phyloP scores from a whole-genome alignment of 2,113 vertebrate species.

The Elephantulus edwardii region DNA sequence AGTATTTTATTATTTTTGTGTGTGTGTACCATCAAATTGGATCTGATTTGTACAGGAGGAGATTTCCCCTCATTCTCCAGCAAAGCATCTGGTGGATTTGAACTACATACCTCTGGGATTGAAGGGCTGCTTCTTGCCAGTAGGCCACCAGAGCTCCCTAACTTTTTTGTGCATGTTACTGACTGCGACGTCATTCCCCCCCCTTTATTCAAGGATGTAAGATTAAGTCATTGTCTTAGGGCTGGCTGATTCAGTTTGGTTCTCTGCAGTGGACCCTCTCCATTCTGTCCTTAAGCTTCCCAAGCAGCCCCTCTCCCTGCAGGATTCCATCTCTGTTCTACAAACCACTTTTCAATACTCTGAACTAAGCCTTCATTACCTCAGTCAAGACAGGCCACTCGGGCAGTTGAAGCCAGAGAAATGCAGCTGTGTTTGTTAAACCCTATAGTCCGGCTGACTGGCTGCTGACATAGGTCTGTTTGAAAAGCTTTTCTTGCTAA shows the following conservation, averaged over 20 bases:
- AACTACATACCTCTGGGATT: too few species aligned
- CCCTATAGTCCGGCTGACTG: not conserved
- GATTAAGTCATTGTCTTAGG: not conserved
- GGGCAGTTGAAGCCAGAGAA: too few species aligned
- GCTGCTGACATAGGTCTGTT: not conserved
- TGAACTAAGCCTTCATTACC: not conserved
- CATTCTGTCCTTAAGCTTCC: not conserved
- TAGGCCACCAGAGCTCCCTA: too few species aligned
- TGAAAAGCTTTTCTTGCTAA: not conserved
- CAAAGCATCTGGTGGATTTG: too few species aligned
- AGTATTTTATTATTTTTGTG: too few species aligned
- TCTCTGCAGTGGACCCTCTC: not conserved
- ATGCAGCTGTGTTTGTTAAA: not conserved
- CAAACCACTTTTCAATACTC: not conserved
- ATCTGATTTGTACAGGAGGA: too few species aligned
- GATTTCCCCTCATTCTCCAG: too few species aligned
- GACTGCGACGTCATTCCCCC: too few species aligned
- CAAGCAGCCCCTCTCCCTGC: not conserved
- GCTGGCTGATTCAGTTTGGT: not conserved
- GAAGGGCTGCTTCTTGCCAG: too few species aligned
- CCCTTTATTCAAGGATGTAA: not conserved
- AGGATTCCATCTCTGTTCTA: not conserved
- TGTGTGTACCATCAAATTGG: too few species aligned
- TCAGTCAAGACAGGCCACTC: not conserved
- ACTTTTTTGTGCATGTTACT: too few species aligned